Conservation (phyloP, 2,888 invertebrate species). For the Sthenelais limicola region DNA sequence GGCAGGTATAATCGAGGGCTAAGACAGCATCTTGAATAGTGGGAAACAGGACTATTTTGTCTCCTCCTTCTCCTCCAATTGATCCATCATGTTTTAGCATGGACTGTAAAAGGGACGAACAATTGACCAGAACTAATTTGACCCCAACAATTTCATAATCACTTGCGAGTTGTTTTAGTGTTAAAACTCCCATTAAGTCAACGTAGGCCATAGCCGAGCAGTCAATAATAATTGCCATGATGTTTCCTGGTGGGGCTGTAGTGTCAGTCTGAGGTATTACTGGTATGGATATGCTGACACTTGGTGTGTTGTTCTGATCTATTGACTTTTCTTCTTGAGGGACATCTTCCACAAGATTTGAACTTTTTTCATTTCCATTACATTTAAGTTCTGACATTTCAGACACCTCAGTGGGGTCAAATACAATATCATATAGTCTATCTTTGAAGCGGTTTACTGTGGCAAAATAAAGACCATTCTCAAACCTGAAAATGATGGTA, state of each 20-base stretch:
- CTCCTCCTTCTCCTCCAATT: constrained; percentile 20
- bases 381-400: no score
- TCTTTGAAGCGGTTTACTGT: constrained; percentile 68
- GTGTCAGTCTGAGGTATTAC: no score
- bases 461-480: constrained; percentile 66
- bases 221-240: constrained; percentile 62
- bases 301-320: no score
- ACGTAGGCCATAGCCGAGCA: constrained; percentile 62
- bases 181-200: constrained; percentile 61
- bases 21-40: constrained; percentile 40
- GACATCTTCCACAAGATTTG: no score
- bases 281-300: no score
- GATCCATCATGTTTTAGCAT: neutral
- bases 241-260: no score
- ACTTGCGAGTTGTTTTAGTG: constrained; percentile 54
- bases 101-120: constrained; percentile 46
- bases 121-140: constrained; percentile 55
- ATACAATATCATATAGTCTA: constrained; percentile 61
- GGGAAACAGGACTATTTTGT: neutral
- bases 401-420: no score
- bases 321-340: no score
- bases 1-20: no score
- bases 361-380: no score
- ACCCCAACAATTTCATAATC: constrained; percentile 55
- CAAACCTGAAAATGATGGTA: constrained; percentile 66